A percentile compares a stretch with the other conserved stretches of the same genome.
These are phyloP conservation scores for Andrena haemorrhoa DNA, from an alignment of 2,888 invertebrate genomes.

Conservation along the genomic window DNA sequence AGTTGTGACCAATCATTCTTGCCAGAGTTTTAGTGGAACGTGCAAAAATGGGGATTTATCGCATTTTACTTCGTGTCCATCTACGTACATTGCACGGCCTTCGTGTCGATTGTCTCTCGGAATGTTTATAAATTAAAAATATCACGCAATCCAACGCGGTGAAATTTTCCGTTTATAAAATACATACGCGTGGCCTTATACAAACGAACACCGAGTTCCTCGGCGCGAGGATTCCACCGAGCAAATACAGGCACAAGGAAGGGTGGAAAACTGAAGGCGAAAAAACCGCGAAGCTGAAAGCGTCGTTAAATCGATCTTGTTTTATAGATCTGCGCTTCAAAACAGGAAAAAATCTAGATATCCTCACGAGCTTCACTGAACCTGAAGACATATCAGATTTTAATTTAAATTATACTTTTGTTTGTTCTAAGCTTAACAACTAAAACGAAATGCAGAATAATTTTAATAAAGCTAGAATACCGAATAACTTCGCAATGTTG, in stretches of 20 bases:
- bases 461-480: too few relatives aligned
- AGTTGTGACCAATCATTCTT: neutral
- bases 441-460: too few relatives aligned
- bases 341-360: too few relatives aligned
- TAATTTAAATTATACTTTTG: too few relatives aligned
- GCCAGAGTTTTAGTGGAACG: slow-evolving; percentile 10
- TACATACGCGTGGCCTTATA: neutral
- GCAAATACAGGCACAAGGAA: neutral
- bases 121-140: slow-evolving; percentile 9
- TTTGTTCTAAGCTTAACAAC: too few relatives aligned
- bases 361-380: too few relatives aligned
- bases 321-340: too few relatives aligned
- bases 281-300: too few relatives aligned
- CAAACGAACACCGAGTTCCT: neutral
- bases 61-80: neutral
- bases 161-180: neutral
- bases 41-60: slow-evolving; percentile 18
- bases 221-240: neutral
- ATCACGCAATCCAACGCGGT: neutral
- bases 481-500: too few relatives aligned
- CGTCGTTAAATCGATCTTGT: too few relatives aligned
- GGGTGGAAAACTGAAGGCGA: too few relatives aligned
- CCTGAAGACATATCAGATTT: too few relatives aligned
- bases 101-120: slow-evolving; percentile 17
- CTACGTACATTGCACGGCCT: neutral